A percentile compares a stretch with the other conserved stretches of the same genome.
Conservation (phyloP, 2,797 vertebrate species). For the Enteromius argenteus region DNA sequence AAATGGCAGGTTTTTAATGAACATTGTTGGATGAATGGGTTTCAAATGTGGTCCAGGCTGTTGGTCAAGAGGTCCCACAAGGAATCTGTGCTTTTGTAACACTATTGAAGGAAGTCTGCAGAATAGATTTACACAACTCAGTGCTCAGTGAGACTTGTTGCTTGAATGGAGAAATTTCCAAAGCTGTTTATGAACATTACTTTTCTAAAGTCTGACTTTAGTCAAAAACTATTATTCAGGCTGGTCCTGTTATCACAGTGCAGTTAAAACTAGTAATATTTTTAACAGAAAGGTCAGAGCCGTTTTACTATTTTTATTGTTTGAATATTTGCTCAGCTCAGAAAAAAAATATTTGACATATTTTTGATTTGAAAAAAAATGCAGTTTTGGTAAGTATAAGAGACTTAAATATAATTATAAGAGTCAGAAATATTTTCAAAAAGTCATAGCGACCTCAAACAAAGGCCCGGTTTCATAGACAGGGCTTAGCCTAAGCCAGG, state of each 20-base stretch:
- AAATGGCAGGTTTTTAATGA: constrained; percentile 51
- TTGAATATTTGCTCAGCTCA: background rate
- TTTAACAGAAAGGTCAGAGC: background rate
- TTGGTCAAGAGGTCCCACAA: constrained; percentile 9
- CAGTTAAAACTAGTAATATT: no score
- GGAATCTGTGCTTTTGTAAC: background rate
- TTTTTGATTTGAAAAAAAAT: background rate
- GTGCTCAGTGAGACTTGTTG: background rate
- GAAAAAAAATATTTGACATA: background rate
- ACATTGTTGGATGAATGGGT: constrained; percentile 22
- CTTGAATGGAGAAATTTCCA: background rate
- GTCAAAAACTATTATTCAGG: background rate
- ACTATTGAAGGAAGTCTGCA: background rate
- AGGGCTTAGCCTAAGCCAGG: no score
- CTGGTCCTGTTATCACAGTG: background rate
- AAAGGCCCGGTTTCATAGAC: background rate
- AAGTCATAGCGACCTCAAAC: background rate
- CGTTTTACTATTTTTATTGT: background rate
- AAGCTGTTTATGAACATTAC: background rate
- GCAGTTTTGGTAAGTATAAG: background rate
- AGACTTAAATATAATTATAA: background rate
- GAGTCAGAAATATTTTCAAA: background rate
- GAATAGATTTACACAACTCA: background rate
- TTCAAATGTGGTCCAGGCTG: constrained; percentile 24
- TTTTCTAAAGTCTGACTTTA: background rate